Evolutionary conservation across 2,113 vertebrate species (phyloP).

Genomic region (Charina bottae): DNA sequence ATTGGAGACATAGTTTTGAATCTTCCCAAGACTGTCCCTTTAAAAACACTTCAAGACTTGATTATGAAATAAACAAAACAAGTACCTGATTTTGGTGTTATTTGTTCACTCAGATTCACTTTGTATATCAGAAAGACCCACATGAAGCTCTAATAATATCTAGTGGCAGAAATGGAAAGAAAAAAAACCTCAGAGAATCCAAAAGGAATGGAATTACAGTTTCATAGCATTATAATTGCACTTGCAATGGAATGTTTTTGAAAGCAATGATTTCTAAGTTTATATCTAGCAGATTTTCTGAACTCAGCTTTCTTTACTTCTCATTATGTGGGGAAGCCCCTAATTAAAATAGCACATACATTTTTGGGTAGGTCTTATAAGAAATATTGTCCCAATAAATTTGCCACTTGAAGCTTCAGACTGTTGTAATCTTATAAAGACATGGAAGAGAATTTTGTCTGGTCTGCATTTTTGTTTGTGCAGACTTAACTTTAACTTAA

Average conservation of each 20-base stretch:
- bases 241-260: neutral
- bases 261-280: neutral
- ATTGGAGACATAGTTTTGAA: no score
- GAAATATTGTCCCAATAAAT: neutral
- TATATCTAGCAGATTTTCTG: neutral
- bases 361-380: neutral
- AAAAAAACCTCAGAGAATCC: neutral
- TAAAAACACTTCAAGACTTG: no score
- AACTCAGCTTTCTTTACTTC: neutral
- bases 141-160: neutral
- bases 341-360: neutral
- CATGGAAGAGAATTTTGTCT: neutral
- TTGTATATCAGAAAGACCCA: neutral
- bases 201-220: neutral
- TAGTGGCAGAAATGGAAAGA: neutral
- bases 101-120: neutral
- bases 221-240: neutral
- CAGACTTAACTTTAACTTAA: neutral
- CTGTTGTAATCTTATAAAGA: neutral
- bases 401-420: neutral
- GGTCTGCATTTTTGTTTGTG: neutral
- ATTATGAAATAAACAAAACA: no score
- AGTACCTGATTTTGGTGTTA: no score
- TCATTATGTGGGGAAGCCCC: neutral
- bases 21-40: no score